Base-by-base conservation (phyloP, 2,888 invertebrate species). In the Tetanocera ferruginea region DNA sequence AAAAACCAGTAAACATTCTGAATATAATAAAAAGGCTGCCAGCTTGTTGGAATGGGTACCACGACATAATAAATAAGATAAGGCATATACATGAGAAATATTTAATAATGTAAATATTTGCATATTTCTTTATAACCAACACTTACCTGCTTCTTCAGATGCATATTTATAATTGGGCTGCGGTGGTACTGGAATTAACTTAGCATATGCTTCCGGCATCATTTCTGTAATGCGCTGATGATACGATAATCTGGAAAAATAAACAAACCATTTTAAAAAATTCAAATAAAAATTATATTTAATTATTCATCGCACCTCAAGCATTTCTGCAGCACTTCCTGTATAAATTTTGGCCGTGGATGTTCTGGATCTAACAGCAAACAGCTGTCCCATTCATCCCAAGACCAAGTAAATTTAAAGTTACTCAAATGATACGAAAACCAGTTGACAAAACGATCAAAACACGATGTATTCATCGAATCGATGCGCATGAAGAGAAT, bases 321-420 rank as follows among this genome's bases (percentile, higher is more conserved):
- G 86, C 95, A 95, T 89, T 97, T 97, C 52, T 94, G 93, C 77
- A 99, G 93, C 23, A 97, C 96, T 90, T 99, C 99, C 82, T 94
- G 92, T 76, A 98, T 95, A 89, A 99, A 99, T 87, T 97, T 95
- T 1, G 98, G 97, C 84, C 97, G 95, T 0, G 98, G 98, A 90
- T 97, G 96, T 85, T 98, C 96, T 0, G 92, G 89, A 87, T 97
- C 97, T 31, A 97, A 90, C 81, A 94, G 93, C n/a, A 96, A 91
- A 85, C 96, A 96, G 17, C 94, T 94, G 86, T 95, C 95, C 97
- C 97, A 97, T 87, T 97, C 97, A 83, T 97, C 97, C 99, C 99
- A 99, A 2, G 97, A 97, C 99, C 99, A 99, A 75, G 98, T 94
- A 89, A 98, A 99, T 90, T 99, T 98, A 90, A 99, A 99, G 91